Conservation (phyloP, 2,113 vertebrate genomes). For the Arvicanthis niloticus region DNA sequence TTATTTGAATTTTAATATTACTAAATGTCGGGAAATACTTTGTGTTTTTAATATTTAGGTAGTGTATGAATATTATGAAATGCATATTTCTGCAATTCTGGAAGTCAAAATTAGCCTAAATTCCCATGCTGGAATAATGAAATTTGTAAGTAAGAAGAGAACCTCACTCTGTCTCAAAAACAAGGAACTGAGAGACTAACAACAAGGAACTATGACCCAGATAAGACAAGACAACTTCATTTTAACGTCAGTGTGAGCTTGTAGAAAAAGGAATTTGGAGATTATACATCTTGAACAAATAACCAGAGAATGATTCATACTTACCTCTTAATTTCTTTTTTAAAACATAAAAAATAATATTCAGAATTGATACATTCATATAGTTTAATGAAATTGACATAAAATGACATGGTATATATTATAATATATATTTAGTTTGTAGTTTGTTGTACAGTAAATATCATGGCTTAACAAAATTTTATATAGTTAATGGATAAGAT, state of each 20-base stretch:
- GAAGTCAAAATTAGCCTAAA: background rate
- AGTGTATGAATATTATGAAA: background rate
- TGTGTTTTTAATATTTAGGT: background rate
- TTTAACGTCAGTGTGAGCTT: background rate
- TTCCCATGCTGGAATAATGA: background rate
- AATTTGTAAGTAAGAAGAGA: background rate
- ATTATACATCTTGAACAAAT: background rate
- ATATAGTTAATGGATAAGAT: background rate
- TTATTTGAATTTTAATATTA: background rate
- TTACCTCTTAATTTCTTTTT: background rate
- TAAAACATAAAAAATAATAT: background rate
- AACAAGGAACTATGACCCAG: background rate
- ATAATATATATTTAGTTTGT: background rate
- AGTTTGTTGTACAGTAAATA: background rate
- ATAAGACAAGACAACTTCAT: background rate
- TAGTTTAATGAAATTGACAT: background rate
- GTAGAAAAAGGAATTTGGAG: background rate
- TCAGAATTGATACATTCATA: background rate
- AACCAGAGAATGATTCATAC: background rate
- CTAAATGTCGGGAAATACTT: background rate
- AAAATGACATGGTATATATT: background rate
- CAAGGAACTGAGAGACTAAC: background rate
- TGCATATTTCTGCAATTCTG: background rate
- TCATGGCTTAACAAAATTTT: background rate
- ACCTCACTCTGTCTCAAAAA: too few relatives aligned